These are phyloP conservation scores for Gymnopithys bicolor DNA, from an alignment of 2,797 vertebrate genomes.

Conservation along the genomic window DNA sequence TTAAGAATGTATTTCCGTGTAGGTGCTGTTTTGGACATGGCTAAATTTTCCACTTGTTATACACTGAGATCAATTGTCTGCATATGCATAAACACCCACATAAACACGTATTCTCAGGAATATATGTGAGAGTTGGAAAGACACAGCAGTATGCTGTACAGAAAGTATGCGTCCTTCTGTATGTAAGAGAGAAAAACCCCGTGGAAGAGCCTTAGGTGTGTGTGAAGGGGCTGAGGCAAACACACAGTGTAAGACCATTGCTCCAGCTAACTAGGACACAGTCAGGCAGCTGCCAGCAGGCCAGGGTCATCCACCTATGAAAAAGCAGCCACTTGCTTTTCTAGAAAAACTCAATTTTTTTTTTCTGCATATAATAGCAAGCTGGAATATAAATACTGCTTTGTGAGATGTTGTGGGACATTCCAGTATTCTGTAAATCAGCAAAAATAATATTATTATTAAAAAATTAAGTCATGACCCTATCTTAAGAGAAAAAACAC, in stretches of 20 bases:
- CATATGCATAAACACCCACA: neutral
- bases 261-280: neutral
- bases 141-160: neutral
- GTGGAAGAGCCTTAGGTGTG: neutral
- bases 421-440: slow-evolving; percentile 31
- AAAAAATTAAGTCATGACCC: slow-evolving; percentile 1
- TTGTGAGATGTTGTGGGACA: slow-evolving; percentile 24
- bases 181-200: neutral
- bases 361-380: slow-evolving; percentile 56
- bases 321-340: slow-evolving; percentile 40
- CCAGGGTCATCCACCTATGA: slow-evolving; percentile 41
- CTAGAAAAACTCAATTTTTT: slow-evolving; percentile 23
- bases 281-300: neutral
- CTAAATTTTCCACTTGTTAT: neutral
- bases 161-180: neutral
- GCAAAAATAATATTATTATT: slow-evolving; percentile 27
- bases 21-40: neutral
- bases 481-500: slow-evolving; percentile 9
- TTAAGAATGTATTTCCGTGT: neutral
- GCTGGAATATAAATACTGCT: slow-evolving; percentile 33
- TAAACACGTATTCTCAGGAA: neutral
- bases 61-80: neutral
- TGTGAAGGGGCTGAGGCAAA: fast-evolving
- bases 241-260: neutral
- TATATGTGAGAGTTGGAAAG: neutral